These are phyloP conservation scores for Oligia latruncula DNA, from an alignment of 2,888 invertebrate genomes.

Conservation along the genomic window DNA sequence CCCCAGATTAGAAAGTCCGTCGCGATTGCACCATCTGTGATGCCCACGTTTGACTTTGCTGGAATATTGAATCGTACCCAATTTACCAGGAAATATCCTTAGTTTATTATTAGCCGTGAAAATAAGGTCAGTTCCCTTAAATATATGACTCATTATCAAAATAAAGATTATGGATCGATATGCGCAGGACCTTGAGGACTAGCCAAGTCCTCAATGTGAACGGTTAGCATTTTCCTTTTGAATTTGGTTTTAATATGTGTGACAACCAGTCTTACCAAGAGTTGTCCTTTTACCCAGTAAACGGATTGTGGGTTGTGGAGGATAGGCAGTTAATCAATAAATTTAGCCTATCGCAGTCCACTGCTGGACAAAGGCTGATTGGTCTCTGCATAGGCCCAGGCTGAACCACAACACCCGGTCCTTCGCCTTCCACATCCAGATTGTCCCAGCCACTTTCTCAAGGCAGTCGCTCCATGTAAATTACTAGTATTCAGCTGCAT, in stretches of 20 bases:
- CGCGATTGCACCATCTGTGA: too few species aligned
- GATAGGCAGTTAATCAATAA: too few species aligned
- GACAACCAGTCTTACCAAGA: neutral
- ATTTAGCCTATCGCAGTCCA: too few species aligned
- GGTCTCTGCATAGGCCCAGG: too few species aligned
- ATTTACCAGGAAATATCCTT: slow-evolving; percentile 30
- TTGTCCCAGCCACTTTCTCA: too few species aligned
- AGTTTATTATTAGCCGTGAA: slow-evolving; percentile 13
- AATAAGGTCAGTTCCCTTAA: slow-evolving; percentile 15
- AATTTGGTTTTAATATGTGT: neutral
- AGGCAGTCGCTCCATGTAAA: too few species aligned
- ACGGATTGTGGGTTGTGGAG: neutral
- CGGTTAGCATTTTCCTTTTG: neutral
- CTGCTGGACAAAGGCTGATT: too few species aligned
- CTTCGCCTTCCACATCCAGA: too few species aligned
- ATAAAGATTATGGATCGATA: slow-evolving; percentile 6
- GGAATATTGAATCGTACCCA: neutral
- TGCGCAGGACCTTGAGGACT: neutral
- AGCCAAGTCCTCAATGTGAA: neutral
- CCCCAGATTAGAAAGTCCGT: too few species aligned
- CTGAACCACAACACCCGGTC: too few species aligned
- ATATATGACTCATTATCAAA: slow-evolving; percentile 4
- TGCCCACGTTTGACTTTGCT: neutral
- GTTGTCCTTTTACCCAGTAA: neutral
- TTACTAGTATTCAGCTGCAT: neutral